phyloP scores from a whole-genome alignment of 2,797 vertebrate genomes.

The Danio choprae region DNA sequence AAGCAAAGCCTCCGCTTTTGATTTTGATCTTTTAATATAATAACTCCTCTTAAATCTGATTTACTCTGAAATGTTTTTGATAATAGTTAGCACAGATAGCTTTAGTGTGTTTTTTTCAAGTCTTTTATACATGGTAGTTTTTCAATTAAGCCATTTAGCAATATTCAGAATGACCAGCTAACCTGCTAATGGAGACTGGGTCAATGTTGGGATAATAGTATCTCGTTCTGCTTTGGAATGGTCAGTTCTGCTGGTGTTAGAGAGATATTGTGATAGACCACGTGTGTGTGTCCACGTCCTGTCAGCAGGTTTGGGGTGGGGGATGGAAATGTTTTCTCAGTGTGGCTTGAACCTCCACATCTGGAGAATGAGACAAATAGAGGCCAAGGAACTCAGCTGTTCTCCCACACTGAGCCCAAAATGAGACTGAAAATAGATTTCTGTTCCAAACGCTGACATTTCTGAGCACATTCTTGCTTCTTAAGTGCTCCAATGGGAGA shows the following conservation, averaged over 20 bases:
- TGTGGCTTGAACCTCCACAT: slow-evolving; percentile 78
- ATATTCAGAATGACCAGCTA: neutral
- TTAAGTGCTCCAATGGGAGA: slow-evolving; percentile 55
- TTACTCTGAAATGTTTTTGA: slow-evolving; percentile 55
- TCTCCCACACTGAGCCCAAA: slow-evolving; percentile 78
- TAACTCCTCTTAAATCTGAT: slow-evolving; percentile 52
- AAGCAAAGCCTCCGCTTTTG: slow-evolving; percentile 43
- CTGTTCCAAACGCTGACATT: slow-evolving; percentile 64
- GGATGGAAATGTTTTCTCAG: slow-evolving; percentile 68
- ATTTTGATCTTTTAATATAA: slow-evolving; percentile 62
- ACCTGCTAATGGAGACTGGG: neutral
- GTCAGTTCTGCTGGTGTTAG: neutral
- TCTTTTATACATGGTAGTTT: slow-evolving; percentile 2
- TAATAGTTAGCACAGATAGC: slow-evolving; percentile 71
- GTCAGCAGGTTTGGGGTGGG: slow-evolving; percentile 36
- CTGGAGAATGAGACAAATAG: slow-evolving; percentile 75
- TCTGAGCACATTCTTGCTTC: slow-evolving; percentile 55
- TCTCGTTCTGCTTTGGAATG: neutral
- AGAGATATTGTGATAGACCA: slow-evolving; percentile 2
- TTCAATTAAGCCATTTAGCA: neutral
- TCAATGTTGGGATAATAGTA: neutral
- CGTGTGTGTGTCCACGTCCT: slow-evolving; percentile 6
- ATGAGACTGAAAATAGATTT: slow-evolving; percentile 72
- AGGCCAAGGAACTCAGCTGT: slow-evolving; percentile 77
- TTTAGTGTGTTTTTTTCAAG: neutral